Percentiles rank a stretch among this genome's conserved stretches.
These are phyloP conservation scores for Poecilia wingei DNA, from an alignment of 2,797 vertebrate species.

Conservation along the genomic window DNA sequence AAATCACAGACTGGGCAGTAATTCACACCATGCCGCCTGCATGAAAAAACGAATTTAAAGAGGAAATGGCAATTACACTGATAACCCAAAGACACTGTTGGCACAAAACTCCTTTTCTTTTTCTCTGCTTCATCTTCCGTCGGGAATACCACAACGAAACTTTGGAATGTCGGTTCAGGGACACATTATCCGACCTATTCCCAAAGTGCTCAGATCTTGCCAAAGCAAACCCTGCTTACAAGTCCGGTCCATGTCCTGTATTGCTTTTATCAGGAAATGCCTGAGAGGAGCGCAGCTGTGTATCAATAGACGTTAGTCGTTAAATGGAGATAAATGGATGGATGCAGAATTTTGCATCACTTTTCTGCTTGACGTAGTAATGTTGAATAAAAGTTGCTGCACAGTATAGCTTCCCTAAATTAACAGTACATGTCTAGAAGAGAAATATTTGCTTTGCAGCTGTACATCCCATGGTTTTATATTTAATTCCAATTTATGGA, in stretches of 20 bases:
- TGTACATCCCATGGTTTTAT: slow-evolving; percentile 32
- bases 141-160: slow-evolving; percentile 78
- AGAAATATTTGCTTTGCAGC: slow-evolving; percentile 30
- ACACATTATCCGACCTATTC: slow-evolving; percentile 39
- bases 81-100: slow-evolving; percentile 64
- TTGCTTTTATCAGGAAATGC: slow-evolving; percentile 80
- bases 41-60: slow-evolving; percentile 58
- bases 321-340: slow-evolving; percentile 71
- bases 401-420: slow-evolving; percentile 39
- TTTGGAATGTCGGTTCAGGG: slow-evolving; percentile 77
- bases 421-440: slow-evolving; percentile 30
- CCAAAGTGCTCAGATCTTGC: slow-evolving; percentile 64
- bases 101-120: slow-evolving; percentile 71
- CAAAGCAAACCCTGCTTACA: slow-evolving; percentile 83
- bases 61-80: slow-evolving; percentile 57
- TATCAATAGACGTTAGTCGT: slow-evolving; percentile 74
- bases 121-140: slow-evolving; percentile 62
- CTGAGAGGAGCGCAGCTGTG: slow-evolving; percentile 75
- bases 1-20: slow-evolving; percentile 62
- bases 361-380: slow-evolving; percentile 15
- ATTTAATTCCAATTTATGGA: slow-evolving; percentile 19
- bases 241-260: slow-evolving; percentile 77
- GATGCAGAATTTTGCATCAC: slow-evolving; percentile 46
- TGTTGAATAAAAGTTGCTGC: slow-evolving; percentile 5
- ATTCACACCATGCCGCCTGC: slow-evolving; percentile 67